Conservation (phyloP, 1,140 invertebrate species). For the Ephestia elutella region DNA sequence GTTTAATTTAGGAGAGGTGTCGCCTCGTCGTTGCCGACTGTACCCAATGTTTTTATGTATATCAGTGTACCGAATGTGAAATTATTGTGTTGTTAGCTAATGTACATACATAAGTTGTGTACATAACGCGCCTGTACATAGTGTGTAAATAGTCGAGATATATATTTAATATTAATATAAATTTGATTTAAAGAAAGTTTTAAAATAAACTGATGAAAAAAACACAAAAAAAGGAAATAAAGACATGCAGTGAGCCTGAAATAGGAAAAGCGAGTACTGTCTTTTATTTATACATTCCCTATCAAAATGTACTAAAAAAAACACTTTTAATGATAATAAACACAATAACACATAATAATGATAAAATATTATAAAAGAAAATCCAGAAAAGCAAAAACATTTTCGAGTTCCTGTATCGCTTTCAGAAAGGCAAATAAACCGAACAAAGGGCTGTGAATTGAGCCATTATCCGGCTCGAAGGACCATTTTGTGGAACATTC, state of each 20-base stretch:
- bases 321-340: too few relatives aligned
- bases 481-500: slow-evolving; percentile 3
- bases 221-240: slow-evolving; percentile 62
- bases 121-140: slow-evolving; percentile 58
- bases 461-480: slow-evolving; percentile 1
- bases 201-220: slow-evolving; percentile 59
- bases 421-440: neutral
- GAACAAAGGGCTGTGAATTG: neutral
- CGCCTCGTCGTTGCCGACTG: neutral
- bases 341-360: neutral
- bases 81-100: slow-evolving; percentile 1
- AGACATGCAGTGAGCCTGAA: slow-evolving; percentile 70
- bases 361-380: neutral
- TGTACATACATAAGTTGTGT: slow-evolving; percentile 44
- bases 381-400: neutral
- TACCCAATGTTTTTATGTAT: slow-evolving; percentile 10
- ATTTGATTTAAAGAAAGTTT: slow-evolving; percentile 68
- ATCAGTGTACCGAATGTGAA: slow-evolving; percentile 20
- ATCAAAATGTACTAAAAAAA: too few relatives aligned
- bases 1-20: neutral
- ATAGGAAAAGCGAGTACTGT: slow-evolving; percentile 50
- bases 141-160: slow-evolving; percentile 61
- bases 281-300: slow-evolving; percentile 44
- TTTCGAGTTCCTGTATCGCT: neutral
- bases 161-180: slow-evolving; percentile 68